phyloP scores from a whole-genome alignment of 2,113 vertebrate genomes.

The Pterocles gutturalis region DNA sequence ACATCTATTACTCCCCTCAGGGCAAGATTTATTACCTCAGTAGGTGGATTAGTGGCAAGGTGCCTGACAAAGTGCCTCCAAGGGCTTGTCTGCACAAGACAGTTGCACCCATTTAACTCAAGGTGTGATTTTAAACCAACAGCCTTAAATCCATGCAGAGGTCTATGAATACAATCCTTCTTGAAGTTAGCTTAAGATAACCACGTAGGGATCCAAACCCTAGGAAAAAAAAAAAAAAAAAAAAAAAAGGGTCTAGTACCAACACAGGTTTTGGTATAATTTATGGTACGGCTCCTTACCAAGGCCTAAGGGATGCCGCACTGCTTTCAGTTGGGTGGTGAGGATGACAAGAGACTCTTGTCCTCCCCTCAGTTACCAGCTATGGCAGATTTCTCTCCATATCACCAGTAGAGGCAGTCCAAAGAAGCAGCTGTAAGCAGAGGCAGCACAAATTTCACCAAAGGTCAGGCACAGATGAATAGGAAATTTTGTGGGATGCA shows the following conservation, averaged over 20 bases:
- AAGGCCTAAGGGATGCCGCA: neutral
- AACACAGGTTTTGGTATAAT: neutral
- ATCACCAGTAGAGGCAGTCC: neutral
- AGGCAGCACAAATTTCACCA: neutral
- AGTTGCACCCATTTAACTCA: neutral
- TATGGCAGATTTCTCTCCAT: neutral
- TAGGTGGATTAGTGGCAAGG: slow-evolving; percentile 19
- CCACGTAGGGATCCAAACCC: neutral
- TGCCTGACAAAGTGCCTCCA: slow-evolving; percentile 27
- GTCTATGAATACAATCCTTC: neutral
- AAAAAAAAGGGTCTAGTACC: neutral
- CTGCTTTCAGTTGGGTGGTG: neutral
- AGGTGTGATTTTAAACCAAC: neutral
- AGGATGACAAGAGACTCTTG: neutral
- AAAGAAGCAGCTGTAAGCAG: neutral
- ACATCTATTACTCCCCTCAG: neutral
- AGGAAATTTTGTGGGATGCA: neutral
- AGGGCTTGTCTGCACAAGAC: neutral
- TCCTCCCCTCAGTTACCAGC: neutral
- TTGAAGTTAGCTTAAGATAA: neutral
- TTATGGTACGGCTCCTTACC: neutral
- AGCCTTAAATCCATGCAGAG: neutral
- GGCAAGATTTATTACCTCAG: neutral
- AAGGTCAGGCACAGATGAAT: neutral
- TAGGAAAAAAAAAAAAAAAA: rapidly evolving